A percentile compares a stretch with the other conserved stretches of the same genome.
phyloP scores from a whole-genome alignment of 2,888 invertebrate genomes.

The Lasioglossum figueresi region DNA sequence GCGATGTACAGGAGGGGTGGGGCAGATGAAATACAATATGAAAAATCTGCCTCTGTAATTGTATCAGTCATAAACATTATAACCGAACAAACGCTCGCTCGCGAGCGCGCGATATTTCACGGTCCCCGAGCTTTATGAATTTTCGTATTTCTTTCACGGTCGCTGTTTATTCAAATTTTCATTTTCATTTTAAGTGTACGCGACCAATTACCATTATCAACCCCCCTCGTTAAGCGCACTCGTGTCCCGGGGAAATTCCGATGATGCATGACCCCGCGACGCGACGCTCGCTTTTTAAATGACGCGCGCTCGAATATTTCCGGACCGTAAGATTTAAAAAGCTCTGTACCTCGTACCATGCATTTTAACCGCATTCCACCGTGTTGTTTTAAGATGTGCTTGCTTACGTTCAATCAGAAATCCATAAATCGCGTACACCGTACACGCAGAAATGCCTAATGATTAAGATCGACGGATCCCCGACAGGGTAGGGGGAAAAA shows the following conservation, averaged over 20 bases:
- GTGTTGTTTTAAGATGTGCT: not conserved
- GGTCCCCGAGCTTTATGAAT: not conserved
- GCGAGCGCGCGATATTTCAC: not conserved
- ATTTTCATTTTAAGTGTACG: constrained; percentile 21
- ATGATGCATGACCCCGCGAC: constrained; percentile 27
- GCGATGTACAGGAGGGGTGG: not conserved
- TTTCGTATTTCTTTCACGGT: constrained; percentile 10
- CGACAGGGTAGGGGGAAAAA: not conserved
- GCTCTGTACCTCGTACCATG: not conserved
- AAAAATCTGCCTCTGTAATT: not conserved
- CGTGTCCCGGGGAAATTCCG: constrained; percentile 31
- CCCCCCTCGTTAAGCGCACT: constrained; percentile 27
- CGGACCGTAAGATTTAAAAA: constrained; percentile 29
- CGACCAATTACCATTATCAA: constrained; percentile 35
- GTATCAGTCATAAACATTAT: constrained; percentile 2
- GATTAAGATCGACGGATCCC: not conserved
- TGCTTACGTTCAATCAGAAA: not conserved
- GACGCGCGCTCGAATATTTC: constrained; percentile 29
- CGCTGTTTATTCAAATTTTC: constrained; percentile 33
- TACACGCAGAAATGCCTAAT: not conserved
- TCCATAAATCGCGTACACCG: not conserved
- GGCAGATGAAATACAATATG: not conserved
- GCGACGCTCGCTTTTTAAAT: constrained; percentile 32
- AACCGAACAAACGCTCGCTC: not conserved
- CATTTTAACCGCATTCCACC: constrained; percentile 15